A percentile compares a stretch with the other conserved stretches of the same genome.
phyloP scores from a whole-genome alignment of 2,113 vertebrate species.

The Aldabrachelys gigantea region DNA sequence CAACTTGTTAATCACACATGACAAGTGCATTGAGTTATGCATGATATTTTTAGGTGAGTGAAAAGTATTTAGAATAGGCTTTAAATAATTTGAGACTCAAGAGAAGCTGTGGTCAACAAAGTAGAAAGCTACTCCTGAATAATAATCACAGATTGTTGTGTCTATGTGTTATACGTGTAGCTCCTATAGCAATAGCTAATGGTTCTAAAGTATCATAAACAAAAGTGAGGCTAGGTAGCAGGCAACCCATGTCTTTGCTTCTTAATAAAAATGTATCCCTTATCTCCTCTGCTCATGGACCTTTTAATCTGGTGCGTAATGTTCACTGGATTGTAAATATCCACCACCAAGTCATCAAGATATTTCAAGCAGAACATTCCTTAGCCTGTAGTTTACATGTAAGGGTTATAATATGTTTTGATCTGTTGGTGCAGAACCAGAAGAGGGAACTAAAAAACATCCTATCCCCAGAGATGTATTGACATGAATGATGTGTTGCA shows the following conservation, averaged over 20 bases:
- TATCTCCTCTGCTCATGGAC: not conserved
- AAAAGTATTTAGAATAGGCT: not conserved
- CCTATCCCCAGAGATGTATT: fast-evolving
- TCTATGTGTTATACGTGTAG: not conserved
- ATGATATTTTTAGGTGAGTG: not conserved
- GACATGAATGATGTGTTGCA: not conserved
- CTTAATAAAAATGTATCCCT: not conserved
- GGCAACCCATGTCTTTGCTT: not conserved
- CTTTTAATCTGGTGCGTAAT: not conserved
- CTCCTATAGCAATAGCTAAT: not conserved
- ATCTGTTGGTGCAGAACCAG: not conserved
- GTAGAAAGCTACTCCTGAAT: not conserved
- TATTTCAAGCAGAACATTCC: not conserved
- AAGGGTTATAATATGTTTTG: not conserved
- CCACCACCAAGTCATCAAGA: not conserved
- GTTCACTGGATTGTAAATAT: not conserved
- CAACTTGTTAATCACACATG: not conserved
- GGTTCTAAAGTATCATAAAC: not conserved
- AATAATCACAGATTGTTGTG: not conserved
- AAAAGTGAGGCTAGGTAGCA: not conserved
- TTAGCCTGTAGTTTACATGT: not conserved
- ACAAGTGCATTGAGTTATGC: not conserved
- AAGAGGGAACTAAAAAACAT: not conserved
- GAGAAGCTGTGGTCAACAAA: not conserved
- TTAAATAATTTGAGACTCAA: not conserved